Evolutionary conservation across 2,888 invertebrate genomes (phyloP).

Genomic region (Ceriagrion tenellum): DNA sequence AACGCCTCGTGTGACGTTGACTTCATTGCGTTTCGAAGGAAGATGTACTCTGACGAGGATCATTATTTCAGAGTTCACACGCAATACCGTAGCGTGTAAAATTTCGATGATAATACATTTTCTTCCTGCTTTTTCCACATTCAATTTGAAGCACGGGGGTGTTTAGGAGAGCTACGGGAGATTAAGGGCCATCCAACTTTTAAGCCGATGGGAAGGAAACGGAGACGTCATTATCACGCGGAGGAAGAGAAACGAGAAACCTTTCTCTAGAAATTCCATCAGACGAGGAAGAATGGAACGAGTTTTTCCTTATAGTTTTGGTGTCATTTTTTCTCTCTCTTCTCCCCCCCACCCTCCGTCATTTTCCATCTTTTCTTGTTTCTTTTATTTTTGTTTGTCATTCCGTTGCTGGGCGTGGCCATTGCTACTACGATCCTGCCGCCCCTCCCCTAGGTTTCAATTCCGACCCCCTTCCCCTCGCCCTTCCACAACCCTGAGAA

Average conservation of each 20-base stretch:
- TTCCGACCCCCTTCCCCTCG: neutral
- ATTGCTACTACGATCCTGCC: neutral
- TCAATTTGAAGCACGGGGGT: too few species aligned
- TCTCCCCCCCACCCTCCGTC: neutral
- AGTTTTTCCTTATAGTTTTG: neutral
- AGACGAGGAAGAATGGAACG: neutral
- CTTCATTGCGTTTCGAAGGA: too few species aligned
- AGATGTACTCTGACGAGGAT: too few species aligned
- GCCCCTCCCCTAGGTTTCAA: neutral
- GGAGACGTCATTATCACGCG: neutral
- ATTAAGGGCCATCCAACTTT: neutral
- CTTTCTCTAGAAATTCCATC: neutral
- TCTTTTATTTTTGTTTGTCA: neutral
- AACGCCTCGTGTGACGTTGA: too few species aligned
- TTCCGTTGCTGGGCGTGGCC: conserved; percentile 15
- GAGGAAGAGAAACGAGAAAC: neutral
- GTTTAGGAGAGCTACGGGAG: neutral
- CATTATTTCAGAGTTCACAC: too few species aligned
- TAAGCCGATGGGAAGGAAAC: neutral
- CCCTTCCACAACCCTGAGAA: neutral
- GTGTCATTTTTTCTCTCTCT: neutral
- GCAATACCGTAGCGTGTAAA: too few species aligned
- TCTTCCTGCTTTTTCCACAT: too few species aligned
- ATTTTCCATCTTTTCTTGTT: neutral
- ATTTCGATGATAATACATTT: too few species aligned